Evolutionary conservation across 2,888 invertebrate species (phyloP).

Genomic region (Meloe dianella): DNA sequence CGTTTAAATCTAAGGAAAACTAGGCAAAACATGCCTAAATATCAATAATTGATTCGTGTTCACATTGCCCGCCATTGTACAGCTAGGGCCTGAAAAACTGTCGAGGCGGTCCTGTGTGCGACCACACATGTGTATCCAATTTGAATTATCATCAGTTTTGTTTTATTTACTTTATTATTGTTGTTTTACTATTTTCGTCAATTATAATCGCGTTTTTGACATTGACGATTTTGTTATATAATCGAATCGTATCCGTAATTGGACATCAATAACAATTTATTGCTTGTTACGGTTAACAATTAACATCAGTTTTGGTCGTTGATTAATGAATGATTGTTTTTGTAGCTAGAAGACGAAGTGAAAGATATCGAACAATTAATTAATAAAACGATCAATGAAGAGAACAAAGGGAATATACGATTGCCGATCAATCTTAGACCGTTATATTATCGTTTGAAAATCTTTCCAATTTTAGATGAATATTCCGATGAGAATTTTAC

Average conservation of each 20-base stretch:
- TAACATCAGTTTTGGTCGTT: no score
- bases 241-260: background rate
- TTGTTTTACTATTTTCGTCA: background rate
- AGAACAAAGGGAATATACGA: constrained; percentile 46
- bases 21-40: no score
- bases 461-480: constrained; percentile 54
- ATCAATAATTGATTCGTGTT: no score
- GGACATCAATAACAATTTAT: background rate
- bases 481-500: constrained; percentile 49
- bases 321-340: no score
- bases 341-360: constrained; percentile 45
- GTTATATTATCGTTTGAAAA: constrained; percentile 49
- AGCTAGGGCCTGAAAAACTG: no score
- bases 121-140: no score
- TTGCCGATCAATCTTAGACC: constrained; percentile 49
- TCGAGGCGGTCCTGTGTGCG: no score
- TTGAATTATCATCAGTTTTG: background rate
- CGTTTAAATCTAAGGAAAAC: no score
- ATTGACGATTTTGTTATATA: background rate
- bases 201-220: background rate
- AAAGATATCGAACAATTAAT: constrained; percentile 54
- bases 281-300: background rate
- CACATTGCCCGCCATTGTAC: no score
- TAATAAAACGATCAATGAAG: constrained; percentile 50
- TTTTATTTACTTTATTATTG: background rate